Percentiles rank a stretch among this genome's conserved stretches.
Conservation (phyloP, 2,888 invertebrate genomes). For the Acrobasis repandana region DNA sequence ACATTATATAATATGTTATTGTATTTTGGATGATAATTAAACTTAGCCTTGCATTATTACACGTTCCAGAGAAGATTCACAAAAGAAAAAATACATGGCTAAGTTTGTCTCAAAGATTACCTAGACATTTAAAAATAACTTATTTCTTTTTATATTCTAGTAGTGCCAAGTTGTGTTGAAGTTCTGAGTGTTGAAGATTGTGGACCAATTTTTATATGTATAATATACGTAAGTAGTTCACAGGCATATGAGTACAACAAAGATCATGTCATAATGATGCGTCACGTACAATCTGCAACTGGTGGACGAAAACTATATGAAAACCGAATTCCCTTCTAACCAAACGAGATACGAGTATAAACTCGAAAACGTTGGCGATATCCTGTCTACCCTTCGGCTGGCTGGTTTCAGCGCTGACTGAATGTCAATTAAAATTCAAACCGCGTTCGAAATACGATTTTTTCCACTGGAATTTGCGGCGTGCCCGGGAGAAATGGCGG, state of each 20-base stretch:
- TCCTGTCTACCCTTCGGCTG: slow-evolving; percentile 46
- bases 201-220: too few species aligned
- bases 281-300: slow-evolving; percentile 63
- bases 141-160: too few species aligned
- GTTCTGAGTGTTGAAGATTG: too few species aligned
- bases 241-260: too few species aligned
- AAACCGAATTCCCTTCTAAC: slow-evolving; percentile 36
- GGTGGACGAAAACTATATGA: slow-evolving; percentile 42
- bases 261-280: slow-evolving; percentile 43
- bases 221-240: too few species aligned
- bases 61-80: not conserved
- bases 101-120: too few species aligned
- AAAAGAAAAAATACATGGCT: not conserved
- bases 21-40: slow-evolving; percentile 7
- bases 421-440: slow-evolving; percentile 84
- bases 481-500: slow-evolving; percentile 76
- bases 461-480: slow-evolving; percentile 81
- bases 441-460: slow-evolving; percentile 83
- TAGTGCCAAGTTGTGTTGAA: too few species aligned
- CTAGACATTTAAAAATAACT: too few species aligned
- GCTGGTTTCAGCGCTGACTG: slow-evolving; percentile 54
- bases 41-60: slow-evolving; percentile 13
- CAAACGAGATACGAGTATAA: slow-evolving; percentile 59
- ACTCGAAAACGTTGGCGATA: slow-evolving; percentile 68
- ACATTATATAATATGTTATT: slow-evolving; percentile 12